These are phyloP conservation scores for Pangasius macronema DNA, from an alignment of 2,797 vertebrate genomes.

Conservation along the genomic window DNA sequence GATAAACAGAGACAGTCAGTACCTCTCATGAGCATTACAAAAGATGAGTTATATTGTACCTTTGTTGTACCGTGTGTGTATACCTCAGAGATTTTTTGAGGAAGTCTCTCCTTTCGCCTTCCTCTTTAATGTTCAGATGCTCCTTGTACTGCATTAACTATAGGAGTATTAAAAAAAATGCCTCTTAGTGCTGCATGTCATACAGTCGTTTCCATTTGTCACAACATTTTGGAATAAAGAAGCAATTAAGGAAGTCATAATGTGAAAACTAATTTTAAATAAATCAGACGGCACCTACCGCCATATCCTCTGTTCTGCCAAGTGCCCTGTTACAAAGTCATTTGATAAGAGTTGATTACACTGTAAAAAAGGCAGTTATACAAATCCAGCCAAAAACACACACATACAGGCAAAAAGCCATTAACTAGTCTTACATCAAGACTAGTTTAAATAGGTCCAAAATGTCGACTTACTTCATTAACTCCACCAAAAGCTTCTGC, in stretches of 20 bases:
- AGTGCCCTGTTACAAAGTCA: slow-evolving; percentile 75
- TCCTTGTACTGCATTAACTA: slow-evolving; percentile 92
- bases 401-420: slow-evolving; percentile 14
- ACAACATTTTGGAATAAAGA: not conserved
- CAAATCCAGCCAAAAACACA: slow-evolving; percentile 20
- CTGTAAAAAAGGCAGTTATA: slow-evolving; percentile 19
- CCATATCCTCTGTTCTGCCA: slow-evolving; percentile 87
- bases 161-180: not conserved
- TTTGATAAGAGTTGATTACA: slow-evolving; percentile 29
- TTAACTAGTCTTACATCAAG: not conserved
- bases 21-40: not conserved
- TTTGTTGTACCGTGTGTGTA: slow-evolving; percentile 47
- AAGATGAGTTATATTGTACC: not conserved
- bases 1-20: slow-evolving; percentile 14
- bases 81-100: slow-evolving; percentile 90
- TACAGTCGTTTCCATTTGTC: not conserved
- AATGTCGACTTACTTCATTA: slow-evolving; percentile 73
- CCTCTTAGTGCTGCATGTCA: not conserved
- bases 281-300: slow-evolving; percentile 76
- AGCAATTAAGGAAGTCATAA: not conserved
- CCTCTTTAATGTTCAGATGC: slow-evolving; percentile 85
- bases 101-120: slow-evolving; percentile 86
- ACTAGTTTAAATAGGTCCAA: not conserved
- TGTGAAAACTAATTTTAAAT: not conserved
- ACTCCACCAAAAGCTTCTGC: slow-evolving; percentile 85